Evolutionary conservation across 2,113 vertebrate species (phyloP).

Genomic region (Tychaedon coryphoeus): DNA sequence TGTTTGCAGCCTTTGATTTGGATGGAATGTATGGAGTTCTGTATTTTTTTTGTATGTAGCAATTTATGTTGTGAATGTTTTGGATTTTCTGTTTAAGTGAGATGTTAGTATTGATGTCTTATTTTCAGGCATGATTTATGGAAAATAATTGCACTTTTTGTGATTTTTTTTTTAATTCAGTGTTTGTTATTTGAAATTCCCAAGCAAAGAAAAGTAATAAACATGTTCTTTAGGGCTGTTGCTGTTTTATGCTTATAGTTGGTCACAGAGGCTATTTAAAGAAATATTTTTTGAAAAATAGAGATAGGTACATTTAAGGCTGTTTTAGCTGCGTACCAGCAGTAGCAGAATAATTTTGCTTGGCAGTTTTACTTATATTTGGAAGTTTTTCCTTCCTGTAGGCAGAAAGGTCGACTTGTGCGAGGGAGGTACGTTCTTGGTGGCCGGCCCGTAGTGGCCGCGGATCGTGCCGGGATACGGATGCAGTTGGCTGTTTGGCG

Average conservation of each 20-base stretch:
- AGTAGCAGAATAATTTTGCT: neutral
- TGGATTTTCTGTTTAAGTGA: constrained; percentile 18
- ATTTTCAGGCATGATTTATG: constrained; percentile 4
- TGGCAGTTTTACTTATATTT: neutral
- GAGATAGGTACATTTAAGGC: neutral
- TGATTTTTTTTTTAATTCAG: neutral
- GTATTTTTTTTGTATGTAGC: neutral
- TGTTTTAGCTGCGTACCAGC: neutral
- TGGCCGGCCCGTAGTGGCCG: neutral
- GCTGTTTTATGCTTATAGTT: neutral
- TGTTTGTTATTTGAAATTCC: neutral
- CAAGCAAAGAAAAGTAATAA: neutral
- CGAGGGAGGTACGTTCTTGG: neutral
- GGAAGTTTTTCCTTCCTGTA: neutral
- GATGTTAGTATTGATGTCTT: neutral
- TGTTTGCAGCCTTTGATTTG: constrained; percentile 63
- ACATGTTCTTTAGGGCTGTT: neutral
- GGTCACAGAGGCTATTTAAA: neutral
- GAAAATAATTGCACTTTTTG: neutral
- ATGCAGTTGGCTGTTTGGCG: neutral
- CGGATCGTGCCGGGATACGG: neutral
- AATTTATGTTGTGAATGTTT: constrained; percentile 34
- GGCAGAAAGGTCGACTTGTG: neutral
- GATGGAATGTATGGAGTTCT: constrained; percentile 4
- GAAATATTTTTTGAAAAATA: neutral